Conservation (phyloP, 2,797 vertebrate species). For the Malacoraja senta region DNA sequence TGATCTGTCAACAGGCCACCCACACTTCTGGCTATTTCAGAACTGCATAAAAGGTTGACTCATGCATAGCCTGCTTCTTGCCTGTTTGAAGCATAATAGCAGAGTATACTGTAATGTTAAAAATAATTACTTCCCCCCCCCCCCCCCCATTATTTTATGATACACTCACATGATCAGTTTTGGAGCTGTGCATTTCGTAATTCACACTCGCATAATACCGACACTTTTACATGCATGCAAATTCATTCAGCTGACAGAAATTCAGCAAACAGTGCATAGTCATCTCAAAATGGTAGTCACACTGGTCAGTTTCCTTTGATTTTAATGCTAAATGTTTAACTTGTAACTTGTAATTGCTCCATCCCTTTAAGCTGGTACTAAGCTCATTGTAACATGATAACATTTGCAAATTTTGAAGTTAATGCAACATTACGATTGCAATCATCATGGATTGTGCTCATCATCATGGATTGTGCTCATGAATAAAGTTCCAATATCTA, state of each 20-base stretch:
- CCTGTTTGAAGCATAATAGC: not conserved
- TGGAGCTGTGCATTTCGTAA: not conserved
- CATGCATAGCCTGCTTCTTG: not conserved
- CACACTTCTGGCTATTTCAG: slow-evolving; percentile 10
- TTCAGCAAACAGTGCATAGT: not conserved
- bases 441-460: not conserved
- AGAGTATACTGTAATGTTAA: not conserved
- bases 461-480: not conserved
- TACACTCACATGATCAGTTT: not conserved
- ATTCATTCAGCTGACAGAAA: too few species aligned
- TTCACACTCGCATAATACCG: not conserved
- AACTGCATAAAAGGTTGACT: not conserved
- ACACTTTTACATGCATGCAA: not conserved
- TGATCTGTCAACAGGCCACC: slow-evolving; percentile 15
- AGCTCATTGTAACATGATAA: not conserved
- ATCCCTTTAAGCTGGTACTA: not conserved
- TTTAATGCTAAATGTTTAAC: not conserved
- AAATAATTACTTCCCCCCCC: not conserved
- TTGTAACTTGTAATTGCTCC: not conserved
- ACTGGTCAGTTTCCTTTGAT: not conserved
- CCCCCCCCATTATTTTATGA: not conserved
- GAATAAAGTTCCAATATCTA: not conserved
- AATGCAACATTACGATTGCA: not conserved
- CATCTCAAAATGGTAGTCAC: not conserved
- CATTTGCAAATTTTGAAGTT: not conserved